These are phyloP conservation scores for Megaptera novaeangliae DNA, from an alignment of 2,113 vertebrate species.

Conservation along the genomic window DNA sequence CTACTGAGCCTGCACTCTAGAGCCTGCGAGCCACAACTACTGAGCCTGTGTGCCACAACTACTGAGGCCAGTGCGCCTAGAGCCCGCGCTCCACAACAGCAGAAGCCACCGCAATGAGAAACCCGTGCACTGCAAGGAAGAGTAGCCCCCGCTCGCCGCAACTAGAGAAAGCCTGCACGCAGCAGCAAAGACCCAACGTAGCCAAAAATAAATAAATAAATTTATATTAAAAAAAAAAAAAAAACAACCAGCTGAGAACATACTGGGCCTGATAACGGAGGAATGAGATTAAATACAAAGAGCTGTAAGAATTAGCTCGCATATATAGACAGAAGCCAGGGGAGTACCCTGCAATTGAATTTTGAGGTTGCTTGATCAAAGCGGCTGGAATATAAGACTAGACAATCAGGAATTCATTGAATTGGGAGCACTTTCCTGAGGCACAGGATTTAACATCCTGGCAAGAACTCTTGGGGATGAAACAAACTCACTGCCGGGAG, in stretches of 20 bases:
- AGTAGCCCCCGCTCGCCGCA: too few relatives aligned
- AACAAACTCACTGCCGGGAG: neutral
- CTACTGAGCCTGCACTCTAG: too few relatives aligned
- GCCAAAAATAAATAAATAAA: too few relatives aligned
- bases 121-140: too few relatives aligned
- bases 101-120: too few relatives aligned
- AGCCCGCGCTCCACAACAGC: too few relatives aligned
- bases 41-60: too few relatives aligned
- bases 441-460: neutral
- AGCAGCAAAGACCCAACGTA: too few relatives aligned
- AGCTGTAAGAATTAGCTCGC: neutral
- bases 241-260: neutral
- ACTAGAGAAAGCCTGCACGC: too few relatives aligned
- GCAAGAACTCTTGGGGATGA: neutral
- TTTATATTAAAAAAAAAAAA: too few relatives aligned
- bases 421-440: neutral
- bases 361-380: neutral
- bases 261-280: neutral
- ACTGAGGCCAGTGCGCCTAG: too few relatives aligned
- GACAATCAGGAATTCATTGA: slow-evolving; percentile 17
- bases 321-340: neutral
- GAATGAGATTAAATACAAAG: neutral
- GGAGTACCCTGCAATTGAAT: neutral
- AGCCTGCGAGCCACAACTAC: too few relatives aligned
- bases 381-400: neutral